Evolutionary conservation across 2,797 vertebrate genomes (phyloP).

Genomic region (Sebastes itinus): DNA sequence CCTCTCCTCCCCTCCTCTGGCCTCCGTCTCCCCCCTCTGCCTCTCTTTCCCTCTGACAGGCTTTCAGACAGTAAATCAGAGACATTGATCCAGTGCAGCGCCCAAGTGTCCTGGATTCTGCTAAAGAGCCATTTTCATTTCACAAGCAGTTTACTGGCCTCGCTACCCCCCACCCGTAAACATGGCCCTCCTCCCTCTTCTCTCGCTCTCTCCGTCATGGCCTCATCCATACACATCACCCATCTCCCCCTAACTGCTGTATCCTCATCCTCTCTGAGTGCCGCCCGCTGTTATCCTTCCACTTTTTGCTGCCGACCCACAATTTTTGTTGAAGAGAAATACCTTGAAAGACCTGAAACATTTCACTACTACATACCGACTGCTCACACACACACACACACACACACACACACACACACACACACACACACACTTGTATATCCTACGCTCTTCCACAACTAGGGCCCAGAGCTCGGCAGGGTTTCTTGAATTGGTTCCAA

Average conservation of each 20-base stretch:
- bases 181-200: conserved; percentile 72
- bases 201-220: conserved; percentile 66
- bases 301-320: conserved; percentile 6
- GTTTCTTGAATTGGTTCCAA: not conserved
- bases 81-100: conserved; percentile 85
- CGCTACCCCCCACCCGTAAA: conserved; percentile 75
- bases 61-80: conserved; percentile 89
- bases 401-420: not conserved
- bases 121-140: conserved; percentile 91
- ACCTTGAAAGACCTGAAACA: conserved; percentile 37
- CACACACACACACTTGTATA: not conserved
- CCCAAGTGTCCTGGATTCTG: conserved; percentile 86
- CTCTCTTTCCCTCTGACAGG: conserved; percentile 80
- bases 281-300: conserved; percentile 5
- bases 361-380: conserved; percentile 39
- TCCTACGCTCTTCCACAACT: not conserved
- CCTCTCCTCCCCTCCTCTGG: not conserved
- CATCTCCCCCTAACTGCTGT: conserved; percentile 47
- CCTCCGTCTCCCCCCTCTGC: not conserved
- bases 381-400: not conserved
- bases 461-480: not conserved
- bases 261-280: conserved; percentile 58
- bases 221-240: conserved; percentile 75
- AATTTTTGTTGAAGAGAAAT: conserved; percentile 42
- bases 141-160: conserved; percentile 84